These are phyloP conservation scores for Agrotis exclamationis DNA, from an alignment of 2,888 invertebrate species.

Conservation along the genomic window DNA sequence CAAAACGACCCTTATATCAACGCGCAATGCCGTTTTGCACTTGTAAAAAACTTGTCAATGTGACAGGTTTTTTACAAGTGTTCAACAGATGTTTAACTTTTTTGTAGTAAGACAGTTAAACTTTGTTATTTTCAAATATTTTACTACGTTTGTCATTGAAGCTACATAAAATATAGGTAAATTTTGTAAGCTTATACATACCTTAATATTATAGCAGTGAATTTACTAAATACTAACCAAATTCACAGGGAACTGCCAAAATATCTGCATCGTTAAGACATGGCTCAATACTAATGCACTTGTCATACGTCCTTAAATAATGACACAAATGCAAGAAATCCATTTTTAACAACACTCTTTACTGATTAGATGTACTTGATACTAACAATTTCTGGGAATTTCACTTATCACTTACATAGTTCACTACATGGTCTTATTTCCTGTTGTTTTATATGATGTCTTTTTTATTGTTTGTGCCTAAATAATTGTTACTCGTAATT, in stretches of 20 bases:
- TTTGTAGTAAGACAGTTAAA: too few relatives aligned
- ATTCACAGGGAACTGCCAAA: background rate
- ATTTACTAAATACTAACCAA: slow-evolving; percentile 42
- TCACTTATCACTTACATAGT: slow-evolving; percentile 14
- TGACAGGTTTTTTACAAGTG: too few relatives aligned
- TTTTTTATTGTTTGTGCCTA: background rate
- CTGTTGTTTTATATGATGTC: background rate
- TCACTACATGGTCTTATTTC: background rate
- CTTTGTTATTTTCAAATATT: too few relatives aligned
- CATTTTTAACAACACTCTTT: slow-evolving; percentile 66
- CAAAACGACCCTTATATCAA: too few relatives aligned
- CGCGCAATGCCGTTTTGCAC: too few relatives aligned
- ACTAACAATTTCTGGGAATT: background rate
- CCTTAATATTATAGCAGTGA: background rate
- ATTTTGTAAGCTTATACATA: background rate
- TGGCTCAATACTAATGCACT: background rate
- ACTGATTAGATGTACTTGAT: background rate
- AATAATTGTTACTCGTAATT: background rate
- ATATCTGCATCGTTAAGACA: background rate
- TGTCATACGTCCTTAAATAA: slow-evolving; percentile 69
- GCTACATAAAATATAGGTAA: background rate
- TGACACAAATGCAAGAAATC: slow-evolving; percentile 79
- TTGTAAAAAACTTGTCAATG: too few relatives aligned
- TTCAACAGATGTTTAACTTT: too few relatives aligned
- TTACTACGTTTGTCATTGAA: too few relatives aligned